These are phyloP conservation scores for Lacerta viridis DNA, from an alignment of 2,797 vertebrate species.

Conservation along the genomic window DNA sequence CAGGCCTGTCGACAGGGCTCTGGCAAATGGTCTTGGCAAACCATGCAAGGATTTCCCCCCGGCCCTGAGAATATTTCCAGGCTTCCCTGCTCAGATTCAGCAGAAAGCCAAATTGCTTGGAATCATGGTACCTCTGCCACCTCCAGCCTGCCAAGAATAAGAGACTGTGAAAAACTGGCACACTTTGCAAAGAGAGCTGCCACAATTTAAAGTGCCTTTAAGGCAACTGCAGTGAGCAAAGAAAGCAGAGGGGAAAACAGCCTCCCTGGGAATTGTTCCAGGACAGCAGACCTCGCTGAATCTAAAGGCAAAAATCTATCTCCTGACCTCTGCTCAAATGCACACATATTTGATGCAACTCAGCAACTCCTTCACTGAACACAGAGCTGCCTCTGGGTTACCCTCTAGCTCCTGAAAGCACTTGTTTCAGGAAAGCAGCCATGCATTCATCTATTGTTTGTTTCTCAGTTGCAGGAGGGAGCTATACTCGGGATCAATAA, in stretches of 20 bases:
- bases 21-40: neutral
- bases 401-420: neutral
- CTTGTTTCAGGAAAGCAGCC: neutral
- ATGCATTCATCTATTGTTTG: neutral
- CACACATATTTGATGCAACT: neutral
- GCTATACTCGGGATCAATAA: neutral
- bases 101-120: neutral
- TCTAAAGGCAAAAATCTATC: neutral
- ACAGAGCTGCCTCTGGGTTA: neutral
- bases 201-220: neutral
- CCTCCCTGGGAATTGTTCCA: neutral
- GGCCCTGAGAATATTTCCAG: neutral
- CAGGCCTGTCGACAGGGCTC: too few species aligned
- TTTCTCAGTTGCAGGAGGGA: neutral
- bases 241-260: neutral
- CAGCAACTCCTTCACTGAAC: neutral
- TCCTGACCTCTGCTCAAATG: neutral
- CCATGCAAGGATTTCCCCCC: neutral
- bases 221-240: neutral
- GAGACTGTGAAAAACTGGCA: slow-evolving; percentile 3
- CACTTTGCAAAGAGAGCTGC: neutral
- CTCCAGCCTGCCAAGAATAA: slow-evolving; percentile 5
- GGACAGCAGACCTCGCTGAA: neutral
- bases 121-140: neutral
- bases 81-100: neutral